Evolutionary conservation across 2,113 vertebrate genomes (phyloP).

Genomic region (Saguinus imperator): DNA sequence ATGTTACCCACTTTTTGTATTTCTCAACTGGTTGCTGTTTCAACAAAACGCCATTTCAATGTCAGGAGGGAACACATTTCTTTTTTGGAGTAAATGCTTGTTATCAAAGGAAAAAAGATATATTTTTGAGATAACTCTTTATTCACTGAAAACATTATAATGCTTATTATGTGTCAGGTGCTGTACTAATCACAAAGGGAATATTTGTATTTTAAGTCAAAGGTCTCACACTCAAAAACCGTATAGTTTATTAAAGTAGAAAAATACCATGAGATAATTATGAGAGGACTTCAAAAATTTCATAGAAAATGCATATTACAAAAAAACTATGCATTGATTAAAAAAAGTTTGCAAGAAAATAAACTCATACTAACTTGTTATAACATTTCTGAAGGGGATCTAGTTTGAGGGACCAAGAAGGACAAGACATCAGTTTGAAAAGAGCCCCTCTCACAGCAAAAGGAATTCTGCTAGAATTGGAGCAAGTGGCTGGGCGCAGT

Average conservation of each 20-base stretch:
- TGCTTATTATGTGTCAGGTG: not conserved
- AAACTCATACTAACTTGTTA: not conserved
- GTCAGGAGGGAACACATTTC: slow-evolving; percentile 29
- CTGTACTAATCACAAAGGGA: not conserved
- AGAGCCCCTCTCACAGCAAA: not conserved
- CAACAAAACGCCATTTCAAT: slow-evolving; percentile 14
- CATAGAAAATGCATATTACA: not conserved
- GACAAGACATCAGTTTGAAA: not conserved
- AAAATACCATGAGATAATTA: not conserved
- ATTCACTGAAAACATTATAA: not conserved
- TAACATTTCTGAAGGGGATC: not conserved
- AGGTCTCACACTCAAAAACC: not conserved
- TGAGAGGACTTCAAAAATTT: not conserved
- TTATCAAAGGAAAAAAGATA: slow-evolving; percentile 31
- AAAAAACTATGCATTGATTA: not conserved
- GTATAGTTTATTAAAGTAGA: not conserved
- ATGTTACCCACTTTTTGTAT: slow-evolving; percentile 41
- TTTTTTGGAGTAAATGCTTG: slow-evolving; percentile 45
- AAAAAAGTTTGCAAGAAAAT: not conserved
- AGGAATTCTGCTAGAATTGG: not conserved
- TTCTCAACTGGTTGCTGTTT: slow-evolving; percentile 30
- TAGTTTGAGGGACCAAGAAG: not conserved
- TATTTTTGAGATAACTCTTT: slow-evolving; percentile 26
- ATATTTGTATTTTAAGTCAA: not conserved
- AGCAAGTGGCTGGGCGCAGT: not conserved